Base-by-base conservation (phyloP, 2,113 vertebrate genomes). In the Sinocyclocheilus anophthalmus region DNA sequence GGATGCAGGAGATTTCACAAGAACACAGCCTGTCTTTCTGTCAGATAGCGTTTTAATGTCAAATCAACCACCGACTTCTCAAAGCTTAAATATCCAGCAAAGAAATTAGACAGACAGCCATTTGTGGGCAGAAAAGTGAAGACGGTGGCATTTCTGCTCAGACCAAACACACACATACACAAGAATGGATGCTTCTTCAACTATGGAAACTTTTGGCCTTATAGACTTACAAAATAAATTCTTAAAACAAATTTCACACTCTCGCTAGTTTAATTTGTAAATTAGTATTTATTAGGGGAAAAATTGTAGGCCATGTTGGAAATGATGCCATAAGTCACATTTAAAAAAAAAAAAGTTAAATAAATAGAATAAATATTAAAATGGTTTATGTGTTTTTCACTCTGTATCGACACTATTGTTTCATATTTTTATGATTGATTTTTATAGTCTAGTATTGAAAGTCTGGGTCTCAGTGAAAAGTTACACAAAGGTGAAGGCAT, bases 11-110 rank as follows among this genome's bases (percentile, higher is more conserved):
- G 33, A 65, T 57, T 63, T 65, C 78, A 76, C 69, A 12, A 33
- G 82, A 86, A 78, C n/a, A 14, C 0, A 5, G 13, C 24, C 50
- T 26, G 65, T 80, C 75, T 76, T 59, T 45, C 53, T 87, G 30
- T 53, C 79, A 76, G 59, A 76, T 73, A 85, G 39, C 39, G 22
- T 39, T 88, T 81, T 89, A 72, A 85, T 85, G 84, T 77, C 88
- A 86, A 70, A 78, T 81, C 86, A 85, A 61, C 76, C 45, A 26
- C 39, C 5, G 75, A 78, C 70, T 33, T 81, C 57, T 73, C 26
- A 37, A 67, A 76, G 83, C 86, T 87, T 80, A 85, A 70, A 85
- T 76, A 88, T 70, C 78, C 86, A 81, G 76, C 26, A 67, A 18
- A 24, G 65, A 86, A 80, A 86, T 81, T 61, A 83, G 81, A 88